Base-by-base conservation (phyloP, 2,113 vertebrate species). In the Eolophus roseicapilla region DNA sequence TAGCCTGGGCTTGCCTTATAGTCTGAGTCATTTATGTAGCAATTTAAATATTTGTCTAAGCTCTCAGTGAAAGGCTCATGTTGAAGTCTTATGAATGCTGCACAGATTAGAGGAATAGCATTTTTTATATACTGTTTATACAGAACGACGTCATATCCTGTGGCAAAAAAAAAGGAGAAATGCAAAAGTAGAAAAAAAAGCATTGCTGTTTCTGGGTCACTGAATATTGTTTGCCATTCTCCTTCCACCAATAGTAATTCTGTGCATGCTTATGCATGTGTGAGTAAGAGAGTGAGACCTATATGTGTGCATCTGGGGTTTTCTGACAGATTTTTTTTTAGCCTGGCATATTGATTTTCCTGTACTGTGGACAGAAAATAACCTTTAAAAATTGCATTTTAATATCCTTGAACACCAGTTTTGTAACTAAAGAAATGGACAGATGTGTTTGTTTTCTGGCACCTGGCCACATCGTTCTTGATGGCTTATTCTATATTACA, bases 11-110 rank as follows among this genome's bases (percentile, higher is more conserved):
- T 96, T 86, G 78, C 79, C 80, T 80, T 84, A 70, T 77, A 74
- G 80, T 55, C 81, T 76, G 87, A 93, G 76, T 73, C 92, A 86
- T 68, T 91, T 94, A 73, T 73, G 86, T 88, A 93, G 73, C 71
- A 90, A 53, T 96, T 71, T 95, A 95, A 94, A 95, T 96, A 94
- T 91, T 96, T 96, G 90, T 86, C 94, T 96, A 87, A 79, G 62
- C 70, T 93, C 55, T 87, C 59, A 81, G 70, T 69, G 62, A 95
- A 94, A 81, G 35, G 69, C 81, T 88, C 39, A n/a, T 75, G 71
- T 85, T 92, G 44, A 41, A 80, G 82, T 86, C 68, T 71, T 67
- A 91, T 50, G 71, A 88, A 92, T 75, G 43, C 67, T 90, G 39
- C 78, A 47, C 27, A 63, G 80, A 91, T 84, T 87, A 91, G 90